A percentile compares a stretch with the other conserved stretches of the same genome.
Evolutionary conservation across 1,140 invertebrate species (phyloP).

Genomic region (Scaptomyza hsui): DNA sequence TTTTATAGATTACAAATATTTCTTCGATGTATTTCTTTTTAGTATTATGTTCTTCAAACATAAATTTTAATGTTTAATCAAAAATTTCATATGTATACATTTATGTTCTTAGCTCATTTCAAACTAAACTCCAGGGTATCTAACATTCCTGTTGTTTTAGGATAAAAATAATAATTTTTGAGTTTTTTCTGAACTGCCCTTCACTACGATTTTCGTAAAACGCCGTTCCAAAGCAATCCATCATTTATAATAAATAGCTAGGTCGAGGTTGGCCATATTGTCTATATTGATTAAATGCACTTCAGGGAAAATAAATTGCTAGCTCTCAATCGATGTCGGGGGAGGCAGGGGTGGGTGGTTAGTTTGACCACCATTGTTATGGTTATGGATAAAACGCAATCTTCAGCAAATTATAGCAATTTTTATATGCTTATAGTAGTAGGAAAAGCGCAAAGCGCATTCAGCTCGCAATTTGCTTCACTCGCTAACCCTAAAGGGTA

Average conservation of each 20-base stretch:
- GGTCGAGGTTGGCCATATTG: constrained; percentile 23
- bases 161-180: background rate
- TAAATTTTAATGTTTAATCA: no score
- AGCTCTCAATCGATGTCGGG: constrained; percentile 2
- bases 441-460: constrained; percentile 68
- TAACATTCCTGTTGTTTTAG: background rate
- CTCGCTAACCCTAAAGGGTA: constrained; percentile 82
- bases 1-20: background rate
- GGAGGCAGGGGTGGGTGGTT: constrained; percentile 1
- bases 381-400: constrained; percentile 79
- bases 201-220: constrained; percentile 23
- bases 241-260: constrained; percentile 70
- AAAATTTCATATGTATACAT: no score
- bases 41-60: background rate
- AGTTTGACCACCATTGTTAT: constrained; percentile 46
- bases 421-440: constrained; percentile 82
- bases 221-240: constrained; percentile 60
- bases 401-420: constrained; percentile 83
- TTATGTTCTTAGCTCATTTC: no score
- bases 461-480: constrained; percentile 74
- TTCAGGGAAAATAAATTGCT: constrained; percentile 47
- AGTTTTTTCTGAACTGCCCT: constrained; percentile 10
- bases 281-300: constrained; percentile 74
- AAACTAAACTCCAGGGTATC: background rate
- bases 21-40: background rate